Conservation (phyloP, 1,140 invertebrate species). For the Polypedilum pembai region DNA sequence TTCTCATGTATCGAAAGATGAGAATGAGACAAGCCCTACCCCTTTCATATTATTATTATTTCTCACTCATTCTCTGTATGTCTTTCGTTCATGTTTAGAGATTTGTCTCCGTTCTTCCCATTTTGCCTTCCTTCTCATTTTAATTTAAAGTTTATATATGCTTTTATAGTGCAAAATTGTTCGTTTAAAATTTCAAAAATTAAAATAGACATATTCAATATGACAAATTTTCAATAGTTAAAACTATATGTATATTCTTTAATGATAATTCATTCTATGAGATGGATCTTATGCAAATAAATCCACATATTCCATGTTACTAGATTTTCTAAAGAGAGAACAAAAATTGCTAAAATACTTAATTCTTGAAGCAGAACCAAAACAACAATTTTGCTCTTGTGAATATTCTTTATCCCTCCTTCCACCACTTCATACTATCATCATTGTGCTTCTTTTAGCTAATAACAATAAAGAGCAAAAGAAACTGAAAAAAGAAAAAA, state of each 20-base stretch:
- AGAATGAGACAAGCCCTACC: conserved; percentile 20
- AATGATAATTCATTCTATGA: too few relatives aligned
- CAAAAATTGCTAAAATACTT: not conserved
- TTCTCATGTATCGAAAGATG: conserved; percentile 19
- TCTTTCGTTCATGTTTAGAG: conserved; percentile 14
- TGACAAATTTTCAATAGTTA: too few relatives aligned
- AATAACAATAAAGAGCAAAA: not conserved
- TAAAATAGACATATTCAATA: too few relatives aligned
- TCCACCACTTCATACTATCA: not conserved
- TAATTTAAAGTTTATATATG: too few relatives aligned
- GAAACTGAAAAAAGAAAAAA: not conserved
- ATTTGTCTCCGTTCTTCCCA: not conserved
- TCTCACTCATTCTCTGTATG: not conserved
- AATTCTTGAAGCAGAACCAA: conserved; percentile 5
- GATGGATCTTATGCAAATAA: not conserved
- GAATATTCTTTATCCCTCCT: too few relatives aligned
- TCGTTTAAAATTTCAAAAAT: too few relatives aligned
- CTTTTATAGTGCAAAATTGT: too few relatives aligned
- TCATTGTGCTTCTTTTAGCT: not conserved
- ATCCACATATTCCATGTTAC: conserved; percentile 1
- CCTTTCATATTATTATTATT: not conserved
- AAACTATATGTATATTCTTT: too few relatives aligned
- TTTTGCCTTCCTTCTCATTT: not conserved
- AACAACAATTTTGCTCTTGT: not conserved
- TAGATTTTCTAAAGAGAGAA: not conserved